Evolutionary conservation across 2,797 vertebrate species (phyloP), one percentile per base, ranked within the genome.

Genomic region (Sebastes matsubarae): DNA sequence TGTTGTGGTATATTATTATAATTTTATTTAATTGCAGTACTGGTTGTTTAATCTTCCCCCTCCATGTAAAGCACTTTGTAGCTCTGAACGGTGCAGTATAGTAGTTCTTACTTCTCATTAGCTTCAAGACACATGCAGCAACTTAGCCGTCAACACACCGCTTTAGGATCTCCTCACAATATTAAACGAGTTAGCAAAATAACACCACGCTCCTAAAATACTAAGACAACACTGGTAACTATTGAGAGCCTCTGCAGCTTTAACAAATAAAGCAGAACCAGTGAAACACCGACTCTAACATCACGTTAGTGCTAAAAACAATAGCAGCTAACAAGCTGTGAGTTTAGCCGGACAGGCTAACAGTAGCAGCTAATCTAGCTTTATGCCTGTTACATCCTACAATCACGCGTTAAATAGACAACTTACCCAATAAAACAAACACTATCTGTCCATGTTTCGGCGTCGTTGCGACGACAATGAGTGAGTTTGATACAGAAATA

Each of bases 391-490:
- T 20, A 1, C 2, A 25, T 72, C 22, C 2, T 3, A 2, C 20
- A 63, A 29, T 13, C n/a, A 18, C 11, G 11, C 18, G 8, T 20
- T 34, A 4, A 24, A 65, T 8, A 8, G 2, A 1, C 2, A 50
- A 79, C 91, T 90, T 65, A 94, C 93, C 90, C 3, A 18, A 27
- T 61, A 38, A 79, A 79, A 78, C 20, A 66, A 85, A 79, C 88
- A 91, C 89, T 94, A 94, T 93, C 90, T 93, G 29, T 90, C 92
- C 92, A 94, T 94, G 68, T 78, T 87, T 87, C 24, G 18, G 12
- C 20, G 22, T 61, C 25, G 30, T 3, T n/a, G 29, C 14, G 30
- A 25, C 36, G 16, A 76, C 27, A 70, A 70, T 8, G 9, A 22
- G 8, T 5, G 4, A 50, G 20, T 65, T 64, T 67, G 1, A 68